Evolutionary conservation across 1,140 invertebrate species (phyloP).

Genomic region (Asobara japonica): DNA sequence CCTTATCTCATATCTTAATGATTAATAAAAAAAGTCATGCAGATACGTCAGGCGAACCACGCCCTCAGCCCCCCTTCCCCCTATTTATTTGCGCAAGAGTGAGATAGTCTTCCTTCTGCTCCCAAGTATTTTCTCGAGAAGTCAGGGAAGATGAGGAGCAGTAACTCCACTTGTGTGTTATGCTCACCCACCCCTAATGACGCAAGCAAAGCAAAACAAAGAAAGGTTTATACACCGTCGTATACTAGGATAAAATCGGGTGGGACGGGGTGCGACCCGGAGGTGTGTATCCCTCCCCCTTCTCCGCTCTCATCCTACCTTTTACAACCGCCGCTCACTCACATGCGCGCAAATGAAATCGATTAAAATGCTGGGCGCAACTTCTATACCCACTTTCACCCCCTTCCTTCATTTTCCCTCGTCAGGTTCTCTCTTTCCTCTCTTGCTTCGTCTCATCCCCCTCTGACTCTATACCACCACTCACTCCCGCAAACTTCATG

Average conservation of each 20-base stretch:
- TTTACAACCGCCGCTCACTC: slow-evolving; percentile 48
- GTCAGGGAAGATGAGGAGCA: slow-evolving; percentile 10
- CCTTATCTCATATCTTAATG: slow-evolving; percentile 5
- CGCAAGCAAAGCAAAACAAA: slow-evolving; percentile 67
- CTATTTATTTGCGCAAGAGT: not conserved
- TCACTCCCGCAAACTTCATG: not conserved
- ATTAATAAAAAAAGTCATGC: slow-evolving; percentile 12
- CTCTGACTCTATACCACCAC: slow-evolving; percentile 19
- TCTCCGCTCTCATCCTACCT: not conserved
- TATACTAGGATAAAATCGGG: slow-evolving; percentile 9
- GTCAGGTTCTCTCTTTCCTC: slow-evolving; percentile 24
- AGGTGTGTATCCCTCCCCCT: slow-evolving; percentile 9
- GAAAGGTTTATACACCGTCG: slow-evolving; percentile 65
- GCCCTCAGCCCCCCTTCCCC: not conserved
- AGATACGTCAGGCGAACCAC: slow-evolving; percentile 3
- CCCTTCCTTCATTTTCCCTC: slow-evolving; percentile 30
- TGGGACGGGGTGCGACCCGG: not conserved
- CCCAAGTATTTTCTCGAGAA: slow-evolving; percentile 13
- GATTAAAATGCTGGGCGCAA: slow-evolving; percentile 68
- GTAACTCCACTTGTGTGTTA: slow-evolving; percentile 15
- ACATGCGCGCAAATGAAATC: slow-evolving; percentile 67
- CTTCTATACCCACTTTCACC: slow-evolving; percentile 50
- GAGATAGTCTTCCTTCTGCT: not conserved
- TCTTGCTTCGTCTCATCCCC: slow-evolving; percentile 26
- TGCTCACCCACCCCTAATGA: slow-evolving; percentile 59